A percentile compares a stretch with the other conserved stretches of the same genome.
Conservation (phyloP, 2,888 invertebrate genomes). For the Macaria notata region DNA sequence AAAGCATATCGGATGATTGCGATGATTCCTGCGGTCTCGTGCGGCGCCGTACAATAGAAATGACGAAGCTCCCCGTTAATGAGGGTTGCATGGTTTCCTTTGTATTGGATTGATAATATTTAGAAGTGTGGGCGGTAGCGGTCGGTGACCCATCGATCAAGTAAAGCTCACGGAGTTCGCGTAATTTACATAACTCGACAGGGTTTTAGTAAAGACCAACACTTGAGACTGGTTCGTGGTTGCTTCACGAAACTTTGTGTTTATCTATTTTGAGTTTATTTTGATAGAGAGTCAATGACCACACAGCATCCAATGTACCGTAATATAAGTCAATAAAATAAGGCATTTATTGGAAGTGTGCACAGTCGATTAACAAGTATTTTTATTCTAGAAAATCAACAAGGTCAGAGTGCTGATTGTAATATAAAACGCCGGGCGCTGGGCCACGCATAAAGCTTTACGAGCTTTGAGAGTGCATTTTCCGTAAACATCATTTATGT, state of each 20-base stretch:
- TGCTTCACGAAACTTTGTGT: constrained; percentile 50
- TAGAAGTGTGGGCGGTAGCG: constrained; percentile 57
- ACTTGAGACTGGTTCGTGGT: constrained; percentile 61
- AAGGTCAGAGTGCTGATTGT: too few species aligned
- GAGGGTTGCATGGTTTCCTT: constrained; percentile 43
- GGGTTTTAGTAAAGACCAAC: constrained; percentile 61
- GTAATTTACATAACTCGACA: constrained; percentile 79
- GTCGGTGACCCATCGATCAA: constrained; percentile 71
- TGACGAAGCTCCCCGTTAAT: constrained; percentile 45
- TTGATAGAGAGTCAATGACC: constrained; percentile 53
- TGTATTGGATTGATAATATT: constrained; percentile 48
- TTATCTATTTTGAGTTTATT: constrained; percentile 48
- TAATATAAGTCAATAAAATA: constrained; percentile 21
- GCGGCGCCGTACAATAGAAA: constrained; percentile 35
- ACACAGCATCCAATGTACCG: constrained; percentile 35
- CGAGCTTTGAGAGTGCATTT: too few species aligned
- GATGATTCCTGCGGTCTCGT: constrained; percentile 23
- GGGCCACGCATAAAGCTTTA: too few species aligned
- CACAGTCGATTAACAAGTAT: too few species aligned
- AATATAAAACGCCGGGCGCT: too few species aligned
- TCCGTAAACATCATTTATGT: too few species aligned
- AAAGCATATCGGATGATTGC: constrained; percentile 44
- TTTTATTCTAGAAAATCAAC: neutral
- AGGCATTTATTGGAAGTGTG: neutral
- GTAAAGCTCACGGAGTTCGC: constrained; percentile 67